A percentile compares a stretch with the other conserved stretches of the same genome.
These are phyloP conservation scores for Asarcornis scutulata DNA, from an alignment of 2,113 vertebrate genomes.

Conservation along the genomic window DNA sequence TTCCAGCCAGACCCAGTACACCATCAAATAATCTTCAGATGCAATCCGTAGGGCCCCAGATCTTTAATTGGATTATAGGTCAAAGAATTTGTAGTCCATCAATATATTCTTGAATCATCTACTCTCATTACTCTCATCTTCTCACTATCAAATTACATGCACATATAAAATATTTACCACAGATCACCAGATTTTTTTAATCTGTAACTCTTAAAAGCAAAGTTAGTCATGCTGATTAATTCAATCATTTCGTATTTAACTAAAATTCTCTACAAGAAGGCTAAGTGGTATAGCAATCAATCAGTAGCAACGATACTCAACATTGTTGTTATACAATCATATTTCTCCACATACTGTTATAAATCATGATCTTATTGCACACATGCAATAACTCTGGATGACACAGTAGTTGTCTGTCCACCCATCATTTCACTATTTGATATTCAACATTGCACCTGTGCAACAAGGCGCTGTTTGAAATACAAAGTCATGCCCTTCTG, in stretches of 20 bases:
- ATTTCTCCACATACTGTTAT: neutral
- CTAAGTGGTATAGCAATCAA: neutral
- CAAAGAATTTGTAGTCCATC: conserved; percentile 1
- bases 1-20: neutral
- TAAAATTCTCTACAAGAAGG: neutral
- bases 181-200: neutral
- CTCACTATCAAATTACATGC: conserved; percentile 11
- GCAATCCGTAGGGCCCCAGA: neutral
- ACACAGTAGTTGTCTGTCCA: neutral
- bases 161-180: conserved; percentile 23
- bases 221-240: neutral
- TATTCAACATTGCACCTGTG: neutral
- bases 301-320: neutral
- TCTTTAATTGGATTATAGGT: neutral
- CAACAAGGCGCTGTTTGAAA: neutral
- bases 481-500: neutral
- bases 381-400: neutral
- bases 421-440: neutral
- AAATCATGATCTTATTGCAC: neutral
- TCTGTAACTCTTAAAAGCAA: neutral
- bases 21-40: neutral
- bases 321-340: neutral
- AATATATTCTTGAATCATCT: conserved; percentile 16
- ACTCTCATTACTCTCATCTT: conserved; percentile 14
- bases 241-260: neutral